Base-by-base conservation (phyloP, 2,888 invertebrate species). In the Lasius fuliginosus region DNA sequence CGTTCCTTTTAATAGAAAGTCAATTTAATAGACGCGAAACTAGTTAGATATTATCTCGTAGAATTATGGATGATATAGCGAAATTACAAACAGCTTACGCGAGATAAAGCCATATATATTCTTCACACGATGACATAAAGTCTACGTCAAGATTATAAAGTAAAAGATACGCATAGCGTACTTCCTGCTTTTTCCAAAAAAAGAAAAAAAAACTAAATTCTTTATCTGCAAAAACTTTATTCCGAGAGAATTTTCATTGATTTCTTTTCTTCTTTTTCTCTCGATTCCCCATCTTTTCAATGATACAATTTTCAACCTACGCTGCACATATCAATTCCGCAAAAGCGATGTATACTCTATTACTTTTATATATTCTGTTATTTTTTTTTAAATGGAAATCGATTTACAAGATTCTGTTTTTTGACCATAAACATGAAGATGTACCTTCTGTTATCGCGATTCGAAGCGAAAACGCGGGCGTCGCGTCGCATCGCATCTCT, bases 1-100 rank as follows among this genome's bases (percentile, higher is more conserved):
- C 9, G 46, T 71, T 49, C 60, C 27, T 46, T 81, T 77, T 81
- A 81, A 81, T 81, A 71, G 79, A 71, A 81, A 81, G 60, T 71
- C 60, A 71, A 71, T 81, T 71, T 81, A 81, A 62, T 81, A 60
- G 33, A 60, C 23, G 60, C 23, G 46, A 71, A 15, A 60, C 56
- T 56, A 58, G 58, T 79, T 69, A 23, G 79, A 81, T 81, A 71
- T 60, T 71, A 71, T 71, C 79, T 23, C 9, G 18, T 3, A 60
- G 23, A 81, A 71, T 79, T 46, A 79, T 71, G 6, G 79, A 71
- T 46, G 36, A 60, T 77, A 58, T 33, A 12, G 60, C 46, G 18
- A 71, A 71, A 49, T 81, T 81, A 71, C 46, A 60, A 81, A 46
- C 27, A 46, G 27, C 3, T 18, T 49, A 46, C 0, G 71, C 18